Evolutionary conservation across 1,140 invertebrate genomes (phyloP), one percentile per base, ranked within the genome.

Genomic region (Holotrichia oblita): DNA sequence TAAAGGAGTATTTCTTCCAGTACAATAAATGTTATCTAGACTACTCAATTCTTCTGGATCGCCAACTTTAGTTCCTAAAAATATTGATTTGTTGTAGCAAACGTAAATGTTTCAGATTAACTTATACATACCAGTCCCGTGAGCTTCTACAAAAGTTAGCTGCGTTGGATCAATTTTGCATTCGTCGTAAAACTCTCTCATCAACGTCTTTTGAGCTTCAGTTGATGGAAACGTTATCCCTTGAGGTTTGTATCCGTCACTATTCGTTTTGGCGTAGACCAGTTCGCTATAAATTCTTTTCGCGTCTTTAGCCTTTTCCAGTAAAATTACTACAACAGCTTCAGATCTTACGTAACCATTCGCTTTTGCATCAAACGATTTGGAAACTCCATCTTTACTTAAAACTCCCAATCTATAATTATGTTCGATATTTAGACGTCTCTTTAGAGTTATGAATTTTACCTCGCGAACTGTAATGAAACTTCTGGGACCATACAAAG

Each of bases 161-260:
- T 85, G 86, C 2, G 85, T 88, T 0, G 96, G 95, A 74, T 92
- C 88, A 2, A 98, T 83, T 34, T 91, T 90, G 80, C 94, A 93
- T 83, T 98, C 96, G n/a, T 91, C 87, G 85, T 99, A 99, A 81
- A 98, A 95, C 83, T 97, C 94, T 22, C 90, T 86, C 0, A 99
- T 86, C 0, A 99, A 88, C 73, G 89, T 87, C 79, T 93, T 92
- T 87, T 99, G 97, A 75, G 95, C 89, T 20, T 91, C 88, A 34
- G 94, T 95, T 2, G 95, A 96, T 0, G 97, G 97, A 85, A 96
- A 98, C 0, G 96, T 98, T 79, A 99, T 97, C 14, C 95, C 95
- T 84, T 89, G 85, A 41, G 88, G 87, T 86, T 94, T 94, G 84
- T 90, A 91, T 0, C 96, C 96, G 88, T 98, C 96, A 83, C 93